Conservation (phyloP, 23 tunicate species). For the Halocynthia aurantium region DNA sequence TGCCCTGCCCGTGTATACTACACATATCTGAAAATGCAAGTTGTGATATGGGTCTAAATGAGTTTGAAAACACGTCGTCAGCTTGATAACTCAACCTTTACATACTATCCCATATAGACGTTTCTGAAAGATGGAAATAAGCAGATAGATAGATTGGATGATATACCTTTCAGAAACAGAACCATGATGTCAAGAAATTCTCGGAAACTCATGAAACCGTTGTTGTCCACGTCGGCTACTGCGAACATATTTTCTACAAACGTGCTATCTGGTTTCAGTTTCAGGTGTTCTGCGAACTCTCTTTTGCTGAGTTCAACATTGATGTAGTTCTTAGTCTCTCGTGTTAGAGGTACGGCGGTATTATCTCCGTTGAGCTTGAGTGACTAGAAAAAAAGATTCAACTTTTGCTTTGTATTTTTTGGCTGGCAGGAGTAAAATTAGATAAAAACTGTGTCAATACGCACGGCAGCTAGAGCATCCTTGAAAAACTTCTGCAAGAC, state of each 20-base stretch:
- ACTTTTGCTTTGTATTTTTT: background rate
- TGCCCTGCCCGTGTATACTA: too few species aligned
- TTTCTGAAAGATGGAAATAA: too few species aligned
- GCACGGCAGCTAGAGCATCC: slow-evolving; percentile 56
- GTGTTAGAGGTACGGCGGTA: background rate
- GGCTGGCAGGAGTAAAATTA: background rate
- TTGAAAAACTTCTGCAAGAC: slow-evolving; percentile 46
- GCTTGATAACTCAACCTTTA: too few species aligned
- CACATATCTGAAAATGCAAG: too few species aligned
- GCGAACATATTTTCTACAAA: slow-evolving; percentile 80
- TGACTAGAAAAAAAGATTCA: background rate
- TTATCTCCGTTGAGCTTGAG: background rate
- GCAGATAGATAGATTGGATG: background rate
- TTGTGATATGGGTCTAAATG: too few species aligned
- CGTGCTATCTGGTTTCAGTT: slow-evolving; percentile 64
- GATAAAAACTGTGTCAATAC: slow-evolving; percentile 3
- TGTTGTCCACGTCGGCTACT: slow-evolving; percentile 42
- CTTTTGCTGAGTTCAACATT: slow-evolving; percentile 54
- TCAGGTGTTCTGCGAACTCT: slow-evolving; percentile 83
- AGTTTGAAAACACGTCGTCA: too few species aligned
- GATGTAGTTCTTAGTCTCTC: background rate
- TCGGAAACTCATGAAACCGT: slow-evolving; percentile 63
- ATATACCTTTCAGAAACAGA: slow-evolving; percentile 63
- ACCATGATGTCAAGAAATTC: slow-evolving; percentile 79
- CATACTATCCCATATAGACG: too few species aligned